phyloP scores from a whole-genome alignment of 2,888 invertebrate genomes.

The Heliconius sara region DNA sequence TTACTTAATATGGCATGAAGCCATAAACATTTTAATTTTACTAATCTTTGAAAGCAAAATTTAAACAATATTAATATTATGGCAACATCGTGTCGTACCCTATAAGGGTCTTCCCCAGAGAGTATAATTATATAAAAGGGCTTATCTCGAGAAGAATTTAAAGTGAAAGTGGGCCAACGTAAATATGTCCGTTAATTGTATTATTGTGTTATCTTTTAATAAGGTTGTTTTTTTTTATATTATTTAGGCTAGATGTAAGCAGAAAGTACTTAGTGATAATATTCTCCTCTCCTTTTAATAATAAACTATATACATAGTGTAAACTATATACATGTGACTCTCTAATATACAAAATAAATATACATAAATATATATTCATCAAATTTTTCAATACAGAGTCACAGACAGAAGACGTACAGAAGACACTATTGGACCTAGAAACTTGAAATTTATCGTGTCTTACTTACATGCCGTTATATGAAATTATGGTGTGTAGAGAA shows the following conservation, averaged over 20 bases:
- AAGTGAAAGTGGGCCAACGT: constrained; percentile 43
- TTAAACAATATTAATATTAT: background rate
- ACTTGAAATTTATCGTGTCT: no score
- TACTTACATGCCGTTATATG: no score
- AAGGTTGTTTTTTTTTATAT: constrained; percentile 29
- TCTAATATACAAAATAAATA: no score
- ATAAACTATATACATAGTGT: no score
- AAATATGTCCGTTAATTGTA: constrained; percentile 49
- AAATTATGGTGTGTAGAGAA: no score
- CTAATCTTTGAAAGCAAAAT: background rate
- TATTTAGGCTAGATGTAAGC: background rate
- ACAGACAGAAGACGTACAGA: no score
- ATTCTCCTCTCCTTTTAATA: no score
- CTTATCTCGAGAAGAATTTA: constrained; percentile 48
- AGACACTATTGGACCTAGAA: no score
- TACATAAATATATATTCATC: no score
- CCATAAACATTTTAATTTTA: background rate
- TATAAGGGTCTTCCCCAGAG: constrained; percentile 29
- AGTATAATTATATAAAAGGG: constrained; percentile 48
- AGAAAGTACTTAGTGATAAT: no score
- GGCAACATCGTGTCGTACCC: constrained; percentile 34
- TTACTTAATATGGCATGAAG: background rate
- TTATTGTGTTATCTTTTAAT: constrained; percentile 51
- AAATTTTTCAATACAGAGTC: no score
- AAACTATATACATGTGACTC: no score